Evolutionary conservation across 2,113 vertebrate genomes (phyloP).

Genomic region (Aspiorhynchus laticeps): DNA sequence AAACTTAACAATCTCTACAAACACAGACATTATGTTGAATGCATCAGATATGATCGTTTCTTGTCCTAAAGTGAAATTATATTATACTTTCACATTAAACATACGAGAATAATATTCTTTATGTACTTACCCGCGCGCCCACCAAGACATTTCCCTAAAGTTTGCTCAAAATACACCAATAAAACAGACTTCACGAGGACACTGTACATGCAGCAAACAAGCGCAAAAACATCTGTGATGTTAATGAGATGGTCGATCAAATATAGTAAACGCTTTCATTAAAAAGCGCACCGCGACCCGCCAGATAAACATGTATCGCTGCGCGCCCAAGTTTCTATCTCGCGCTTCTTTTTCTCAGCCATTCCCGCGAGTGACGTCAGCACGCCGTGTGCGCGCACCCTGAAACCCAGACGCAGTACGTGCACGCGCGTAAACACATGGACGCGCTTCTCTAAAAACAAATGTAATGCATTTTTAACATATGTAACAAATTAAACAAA

Average conservation of each 20-base stretch:
- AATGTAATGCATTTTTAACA: background rate
- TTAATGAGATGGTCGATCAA: background rate
- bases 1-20: background rate
- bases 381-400: slow-evolving; percentile 46
- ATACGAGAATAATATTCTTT: background rate
- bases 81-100: background rate
- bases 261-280: background rate
- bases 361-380: slow-evolving; percentile 66
- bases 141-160: slow-evolving; percentile 75
- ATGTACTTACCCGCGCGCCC: slow-evolving; percentile 75
- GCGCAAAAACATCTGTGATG: slow-evolving; percentile 7
- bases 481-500: background rate
- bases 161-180: slow-evolving; percentile 25
- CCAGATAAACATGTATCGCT: slow-evolving; percentile 3
- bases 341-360: slow-evolving; percentile 66
- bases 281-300: background rate
- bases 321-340: slow-evolving; percentile 78
- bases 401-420: background rate
- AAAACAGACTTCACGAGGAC: slow-evolving; percentile 14
- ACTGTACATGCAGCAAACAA: background rate
- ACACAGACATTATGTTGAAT: background rate
- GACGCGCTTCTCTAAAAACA: background rate
- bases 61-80: background rate
- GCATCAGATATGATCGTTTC: no score
- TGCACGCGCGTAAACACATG: background rate